Percentiles rank a stretch among this genome's conserved stretches.
phyloP scores from a whole-genome alignment of 2,888 invertebrate species.

The Malthinus flaveolus region DNA sequence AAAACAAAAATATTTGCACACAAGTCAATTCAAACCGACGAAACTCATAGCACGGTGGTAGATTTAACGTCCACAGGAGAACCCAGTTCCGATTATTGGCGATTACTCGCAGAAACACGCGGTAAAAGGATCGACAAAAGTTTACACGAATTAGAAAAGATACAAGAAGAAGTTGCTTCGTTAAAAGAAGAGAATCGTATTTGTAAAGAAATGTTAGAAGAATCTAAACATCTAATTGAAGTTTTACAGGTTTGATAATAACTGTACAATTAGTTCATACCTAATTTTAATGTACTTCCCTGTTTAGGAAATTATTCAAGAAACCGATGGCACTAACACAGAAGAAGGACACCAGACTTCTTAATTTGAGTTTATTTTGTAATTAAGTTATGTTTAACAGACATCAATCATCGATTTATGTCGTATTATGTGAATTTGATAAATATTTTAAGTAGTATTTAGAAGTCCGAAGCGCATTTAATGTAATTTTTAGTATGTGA shows the following conservation, averaged over 20 bases:
- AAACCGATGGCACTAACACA: background rate
- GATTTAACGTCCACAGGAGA: constrained; percentile 67
- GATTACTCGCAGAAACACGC: constrained; percentile 73
- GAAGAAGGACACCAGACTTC: too few species aligned
- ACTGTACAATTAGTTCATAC: too few species aligned
- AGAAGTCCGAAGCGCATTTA: too few species aligned
- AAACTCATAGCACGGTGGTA: constrained; percentile 62
- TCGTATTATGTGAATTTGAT: too few species aligned
- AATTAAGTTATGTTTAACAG: too few species aligned
- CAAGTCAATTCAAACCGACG: constrained; percentile 66
- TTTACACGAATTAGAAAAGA: constrained; percentile 70
- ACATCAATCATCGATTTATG: too few species aligned
- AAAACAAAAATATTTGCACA: constrained; percentile 58
- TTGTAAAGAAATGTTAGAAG: constrained; percentile 73
- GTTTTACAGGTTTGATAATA: constrained; percentile 65
- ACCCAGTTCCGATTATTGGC: constrained; percentile 77
- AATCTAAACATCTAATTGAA: constrained; percentile 74
- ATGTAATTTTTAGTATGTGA: too few species aligned
- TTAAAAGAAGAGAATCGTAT: constrained; percentile 65
- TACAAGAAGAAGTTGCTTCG: constrained; percentile 56
- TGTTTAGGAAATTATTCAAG: constrained; percentile 38
- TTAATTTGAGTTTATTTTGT: too few species aligned
- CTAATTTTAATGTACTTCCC: too few species aligned
- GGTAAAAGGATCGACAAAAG: constrained; percentile 72
- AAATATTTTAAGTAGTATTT: too few species aligned